Evolutionary conservation across 2,113 vertebrate species (phyloP).

Genomic region (Muscicapa adusta): DNA sequence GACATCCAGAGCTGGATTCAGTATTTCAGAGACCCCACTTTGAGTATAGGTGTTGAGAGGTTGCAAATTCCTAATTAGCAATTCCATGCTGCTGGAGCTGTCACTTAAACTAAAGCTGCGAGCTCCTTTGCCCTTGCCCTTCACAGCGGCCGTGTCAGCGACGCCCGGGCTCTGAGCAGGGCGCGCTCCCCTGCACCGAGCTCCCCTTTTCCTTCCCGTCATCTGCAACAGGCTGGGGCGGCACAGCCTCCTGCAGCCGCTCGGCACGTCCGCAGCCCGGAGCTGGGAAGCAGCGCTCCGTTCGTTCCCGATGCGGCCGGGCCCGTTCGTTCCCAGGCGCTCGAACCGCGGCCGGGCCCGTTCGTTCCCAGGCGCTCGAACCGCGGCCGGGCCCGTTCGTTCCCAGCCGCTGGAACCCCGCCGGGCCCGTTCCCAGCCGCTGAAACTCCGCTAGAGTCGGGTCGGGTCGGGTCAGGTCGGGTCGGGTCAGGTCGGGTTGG

Average conservation of each 20-base stretch:
- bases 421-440: no score
- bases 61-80: neutral
- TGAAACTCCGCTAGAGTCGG: no score
- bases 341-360: no score
- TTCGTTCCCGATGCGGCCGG: neutral
- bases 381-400: no score
- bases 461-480: no score
- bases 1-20: neutral
- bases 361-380: no score
- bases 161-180: no score
- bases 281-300: neutral
- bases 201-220: neutral
- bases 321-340: accelerated
- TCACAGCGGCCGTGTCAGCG: neutral
- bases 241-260: neutral
- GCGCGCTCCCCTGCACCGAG: neutral
- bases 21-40: neutral
- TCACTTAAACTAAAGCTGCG: neutral
- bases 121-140: neutral
- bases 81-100: neutral
- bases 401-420: no score
- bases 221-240: no score
- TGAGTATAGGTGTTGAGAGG: neutral
- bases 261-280: neutral
- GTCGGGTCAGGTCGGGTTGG: no score